A percentile compares a stretch with the other conserved stretches of the same genome.
Evolutionary conservation across 2,113 vertebrate genomes (phyloP).

Genomic region (Rhinolophus sinicus): DNA sequence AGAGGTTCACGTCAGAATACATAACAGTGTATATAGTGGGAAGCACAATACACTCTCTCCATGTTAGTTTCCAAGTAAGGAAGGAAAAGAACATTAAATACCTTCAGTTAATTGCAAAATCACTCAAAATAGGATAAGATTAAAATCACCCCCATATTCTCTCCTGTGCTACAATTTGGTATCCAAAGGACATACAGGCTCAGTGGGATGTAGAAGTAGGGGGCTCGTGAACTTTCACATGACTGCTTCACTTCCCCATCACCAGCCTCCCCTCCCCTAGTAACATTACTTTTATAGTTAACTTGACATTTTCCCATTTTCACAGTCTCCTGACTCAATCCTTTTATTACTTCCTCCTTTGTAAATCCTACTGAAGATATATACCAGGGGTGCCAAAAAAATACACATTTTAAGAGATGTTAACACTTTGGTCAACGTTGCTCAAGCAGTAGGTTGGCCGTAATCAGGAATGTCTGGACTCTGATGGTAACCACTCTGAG

Average conservation of each 20-base stretch:
- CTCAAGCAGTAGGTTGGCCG: too few species aligned
- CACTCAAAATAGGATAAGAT: neutral
- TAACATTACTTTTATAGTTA: neutral
- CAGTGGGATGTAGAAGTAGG: neutral
- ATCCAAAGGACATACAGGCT: neutral
- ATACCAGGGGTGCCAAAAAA: neutral
- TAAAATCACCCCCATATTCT: neutral
- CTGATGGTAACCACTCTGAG: too few species aligned
- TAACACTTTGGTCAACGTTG: too few species aligned
- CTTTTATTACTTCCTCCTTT: neutral
- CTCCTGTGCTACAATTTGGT: neutral
- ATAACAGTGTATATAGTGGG: neutral
- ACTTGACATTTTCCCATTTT: neutral
- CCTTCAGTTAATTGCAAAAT: constrained; percentile 27
- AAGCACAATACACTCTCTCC: neutral
- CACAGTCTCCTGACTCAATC: neutral
- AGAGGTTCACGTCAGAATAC: constrained; percentile 23
- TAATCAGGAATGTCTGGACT: too few species aligned
- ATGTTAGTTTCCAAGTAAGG: constrained; percentile 6
- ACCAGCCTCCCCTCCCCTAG: neutral
- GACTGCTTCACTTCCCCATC: too few species aligned
- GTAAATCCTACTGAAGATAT: neutral
- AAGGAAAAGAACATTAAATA: constrained; percentile 30
- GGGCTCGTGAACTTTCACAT: neutral
- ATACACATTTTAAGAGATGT: too few species aligned